Evolutionary conservation across 1,140 invertebrate species (phyloP).

Genomic region (Linepithema humile): DNA sequence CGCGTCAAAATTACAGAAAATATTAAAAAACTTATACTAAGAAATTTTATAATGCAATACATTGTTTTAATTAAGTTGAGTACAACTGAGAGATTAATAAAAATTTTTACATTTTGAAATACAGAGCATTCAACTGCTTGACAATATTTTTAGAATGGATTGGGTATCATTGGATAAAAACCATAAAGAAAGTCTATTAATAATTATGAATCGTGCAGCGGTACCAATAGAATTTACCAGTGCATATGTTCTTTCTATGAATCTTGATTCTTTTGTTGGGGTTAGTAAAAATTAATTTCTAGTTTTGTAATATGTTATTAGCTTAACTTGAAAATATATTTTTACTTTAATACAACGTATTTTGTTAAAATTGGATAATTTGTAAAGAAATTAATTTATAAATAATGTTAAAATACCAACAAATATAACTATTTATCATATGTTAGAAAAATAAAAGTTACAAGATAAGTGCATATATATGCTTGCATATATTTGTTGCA

Average conservation of each 20-base stretch:
- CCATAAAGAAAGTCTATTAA: constrained; percentile 42
- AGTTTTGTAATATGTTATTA: no score
- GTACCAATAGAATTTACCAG: constrained; percentile 55
- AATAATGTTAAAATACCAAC: no score
- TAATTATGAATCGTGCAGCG: constrained; percentile 61
- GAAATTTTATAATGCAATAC: no score
- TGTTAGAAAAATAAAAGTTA: constrained; percentile 46
- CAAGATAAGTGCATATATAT: neutral
- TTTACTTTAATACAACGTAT: no score
- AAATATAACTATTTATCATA: constrained; percentile 53
- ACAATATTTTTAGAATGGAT: constrained; percentile 57
- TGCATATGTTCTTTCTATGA: constrained; percentile 52
- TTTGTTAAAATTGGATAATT: no score
- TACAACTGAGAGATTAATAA: no score
- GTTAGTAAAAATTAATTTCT: constrained; percentile 48
- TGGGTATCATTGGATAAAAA: constrained; percentile 48
- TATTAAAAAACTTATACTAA: neutral
- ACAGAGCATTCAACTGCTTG: constrained; percentile 42
- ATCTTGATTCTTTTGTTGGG: constrained; percentile 64
- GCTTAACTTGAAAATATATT: no score
- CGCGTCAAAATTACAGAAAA: constrained; percentile 53
- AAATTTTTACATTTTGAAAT: no score
- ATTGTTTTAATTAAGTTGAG: no score
- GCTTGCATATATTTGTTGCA: no score
- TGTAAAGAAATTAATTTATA: no score